phyloP scores from a whole-genome alignment of 2,113 vertebrate species.

The Anser brachyrhynchus region DNA sequence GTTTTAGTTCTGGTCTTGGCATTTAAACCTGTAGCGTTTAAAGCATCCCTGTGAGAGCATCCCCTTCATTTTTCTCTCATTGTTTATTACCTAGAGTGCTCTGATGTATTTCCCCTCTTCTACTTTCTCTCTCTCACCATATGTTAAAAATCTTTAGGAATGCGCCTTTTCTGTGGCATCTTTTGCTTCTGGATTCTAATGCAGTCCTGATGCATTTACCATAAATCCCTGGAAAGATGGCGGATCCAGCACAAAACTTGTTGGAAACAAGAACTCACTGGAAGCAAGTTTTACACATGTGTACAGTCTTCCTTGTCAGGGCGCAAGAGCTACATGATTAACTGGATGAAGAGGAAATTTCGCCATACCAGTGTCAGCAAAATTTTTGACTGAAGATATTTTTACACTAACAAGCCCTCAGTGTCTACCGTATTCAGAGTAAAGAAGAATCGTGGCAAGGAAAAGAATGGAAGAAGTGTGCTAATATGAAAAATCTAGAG shows the following conservation, averaged over 20 bases:
- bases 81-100: background rate
- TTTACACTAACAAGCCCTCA: background rate
- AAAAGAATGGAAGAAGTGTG: background rate
- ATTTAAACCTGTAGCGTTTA: background rate
- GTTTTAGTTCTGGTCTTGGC: background rate
- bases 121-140: background rate
- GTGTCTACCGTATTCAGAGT: background rate
- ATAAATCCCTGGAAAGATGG: background rate
- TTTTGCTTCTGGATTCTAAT: slow-evolving; percentile 15
- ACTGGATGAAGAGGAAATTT: background rate
- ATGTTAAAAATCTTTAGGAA: slow-evolving; percentile 29
- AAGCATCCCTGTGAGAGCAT: background rate
- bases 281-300: background rate
- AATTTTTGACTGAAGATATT: background rate
- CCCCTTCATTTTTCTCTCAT: background rate
- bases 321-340: background rate
- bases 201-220: slow-evolving; percentile 1
- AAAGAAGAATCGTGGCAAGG: background rate
- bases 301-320: background rate
- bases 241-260: background rate
- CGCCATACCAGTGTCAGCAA: background rate
- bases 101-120: background rate
- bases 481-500: slow-evolving; percentile 25
- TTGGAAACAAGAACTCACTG: slow-evolving; percentile 1
- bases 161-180: background rate